Conservation (phyloP, 2,888 invertebrate species). For the Diogma glabrata region DNA sequence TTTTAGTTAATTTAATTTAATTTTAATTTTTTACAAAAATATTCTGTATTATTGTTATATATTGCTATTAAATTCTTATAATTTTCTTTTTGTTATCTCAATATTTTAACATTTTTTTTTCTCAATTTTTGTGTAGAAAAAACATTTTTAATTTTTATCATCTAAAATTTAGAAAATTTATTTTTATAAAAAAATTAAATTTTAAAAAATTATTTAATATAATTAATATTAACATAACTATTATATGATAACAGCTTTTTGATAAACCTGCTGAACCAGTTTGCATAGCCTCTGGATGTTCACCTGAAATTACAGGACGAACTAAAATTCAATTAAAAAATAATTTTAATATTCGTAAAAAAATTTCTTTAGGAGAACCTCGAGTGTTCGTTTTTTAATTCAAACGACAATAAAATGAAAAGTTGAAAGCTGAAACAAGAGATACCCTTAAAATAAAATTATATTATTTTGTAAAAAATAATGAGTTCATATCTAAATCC, state of each 20-base stretch:
- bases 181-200: constrained; percentile 3
- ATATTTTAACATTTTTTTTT: background rate
- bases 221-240: constrained; percentile 5
- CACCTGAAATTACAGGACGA: constrained; percentile 39
- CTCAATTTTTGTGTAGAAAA: background rate
- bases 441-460: no score
- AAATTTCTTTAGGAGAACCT: no score
- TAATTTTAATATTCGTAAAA: background rate
- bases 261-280: constrained; percentile 34
- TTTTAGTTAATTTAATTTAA: no score
- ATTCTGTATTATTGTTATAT: constrained; percentile 6
- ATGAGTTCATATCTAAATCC: no score
- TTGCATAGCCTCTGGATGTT: constrained; percentile 40
- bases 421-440: no score
- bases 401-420: no score
- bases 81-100: constrained; percentile 2
- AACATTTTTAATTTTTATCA: constrained; percentile 1
- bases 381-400: no score
- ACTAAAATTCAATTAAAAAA: constrained; percentile 34
- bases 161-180: background rate
- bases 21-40: no score
- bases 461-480: no score
- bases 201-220: constrained; percentile 5
- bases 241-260: constrained; percentile 7
- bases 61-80: constrained; percentile 8